Percentiles rank a stretch among this genome's conserved stretches.
phyloP scores from a whole-genome alignment of 2,797 vertebrate species.

The Calcarius lapponicus region DNA sequence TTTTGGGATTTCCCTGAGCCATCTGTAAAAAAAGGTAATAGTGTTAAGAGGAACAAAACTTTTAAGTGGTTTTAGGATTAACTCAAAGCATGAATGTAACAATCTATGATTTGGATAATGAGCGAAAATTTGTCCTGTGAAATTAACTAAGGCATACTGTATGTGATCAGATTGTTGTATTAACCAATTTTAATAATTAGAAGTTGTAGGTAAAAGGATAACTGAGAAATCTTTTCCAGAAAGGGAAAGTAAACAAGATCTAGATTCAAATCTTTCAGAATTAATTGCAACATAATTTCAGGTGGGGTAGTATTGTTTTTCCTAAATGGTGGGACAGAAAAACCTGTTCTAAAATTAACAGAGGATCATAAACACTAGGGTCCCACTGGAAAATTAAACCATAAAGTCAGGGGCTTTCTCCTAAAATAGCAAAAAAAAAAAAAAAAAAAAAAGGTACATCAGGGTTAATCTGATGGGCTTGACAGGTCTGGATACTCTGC shows the following conservation, averaged over 20 bases:
- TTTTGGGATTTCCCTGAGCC: neutral
- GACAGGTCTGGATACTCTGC: neutral
- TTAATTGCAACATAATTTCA: neutral
- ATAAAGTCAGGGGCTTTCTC: neutral
- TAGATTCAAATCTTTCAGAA: neutral
- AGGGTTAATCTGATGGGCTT: neutral
- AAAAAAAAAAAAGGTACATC: neutral
- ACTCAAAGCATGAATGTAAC: neutral
- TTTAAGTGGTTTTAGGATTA: neutral
- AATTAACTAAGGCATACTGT: neutral
- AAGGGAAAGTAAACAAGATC: neutral
- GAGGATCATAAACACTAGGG: neutral
- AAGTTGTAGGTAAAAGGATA: neutral
- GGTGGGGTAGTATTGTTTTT: neutral
- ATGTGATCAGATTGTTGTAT: too few relatives aligned
- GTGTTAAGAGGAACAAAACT: neutral
- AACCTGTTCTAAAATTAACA: neutral
- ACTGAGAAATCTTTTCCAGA: neutral
- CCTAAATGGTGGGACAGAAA: neutral
- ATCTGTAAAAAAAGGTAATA: neutral
- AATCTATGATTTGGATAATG: neutral
- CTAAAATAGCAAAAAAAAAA: neutral
- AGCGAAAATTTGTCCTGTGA: neutral
- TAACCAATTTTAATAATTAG: neutral
- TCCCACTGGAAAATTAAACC: neutral